A percentile compares a stretch with the other conserved stretches of the same genome.
phyloP scores from a whole-genome alignment of 2,113 vertebrate genomes.

The Oreotrochilus melanogaster region DNA sequence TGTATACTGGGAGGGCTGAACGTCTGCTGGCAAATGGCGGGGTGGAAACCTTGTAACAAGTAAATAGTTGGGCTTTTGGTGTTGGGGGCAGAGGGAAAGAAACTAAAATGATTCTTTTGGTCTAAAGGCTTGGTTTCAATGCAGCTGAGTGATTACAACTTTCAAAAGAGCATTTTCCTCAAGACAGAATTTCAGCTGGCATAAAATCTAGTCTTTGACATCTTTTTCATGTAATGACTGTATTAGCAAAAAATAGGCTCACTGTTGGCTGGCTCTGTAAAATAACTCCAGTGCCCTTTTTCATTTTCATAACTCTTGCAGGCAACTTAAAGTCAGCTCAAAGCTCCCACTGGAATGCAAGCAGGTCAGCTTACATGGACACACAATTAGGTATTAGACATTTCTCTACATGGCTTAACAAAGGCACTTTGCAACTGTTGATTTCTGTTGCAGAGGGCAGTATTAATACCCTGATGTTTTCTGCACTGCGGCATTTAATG shows the following conservation, averaged over 20 bases:
- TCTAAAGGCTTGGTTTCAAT: constrained; percentile 18
- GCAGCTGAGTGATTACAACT: constrained; percentile 7
- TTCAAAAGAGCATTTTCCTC: constrained; percentile 54
- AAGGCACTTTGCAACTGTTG: neutral
- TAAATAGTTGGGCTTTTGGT: neutral
- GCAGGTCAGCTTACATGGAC: constrained; percentile 10
- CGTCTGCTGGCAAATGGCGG: neutral
- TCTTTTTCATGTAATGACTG: constrained; percentile 29
- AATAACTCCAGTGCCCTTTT: constrained; percentile 3
- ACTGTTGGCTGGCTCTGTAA: constrained; percentile 38
- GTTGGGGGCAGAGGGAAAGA: neutral
- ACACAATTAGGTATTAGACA: neutral
- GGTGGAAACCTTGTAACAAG: neutral
- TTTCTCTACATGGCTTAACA: neutral
- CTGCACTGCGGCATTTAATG: neutral
- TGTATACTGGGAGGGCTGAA: neutral
- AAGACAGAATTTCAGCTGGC: constrained; percentile 8
- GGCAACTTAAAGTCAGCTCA: neutral
- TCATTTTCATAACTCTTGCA: neutral
- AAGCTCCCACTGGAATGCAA: constrained; percentile 24
- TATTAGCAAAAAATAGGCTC: constrained; percentile 47
- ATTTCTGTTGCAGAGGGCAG: neutral
- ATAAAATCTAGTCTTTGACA: constrained; percentile 57
- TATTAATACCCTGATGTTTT: neutral
- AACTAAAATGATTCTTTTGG: neutral